phyloP scores from a whole-genome alignment of 2,888 invertebrate genomes.

The Endotricha flammealis region DNA sequence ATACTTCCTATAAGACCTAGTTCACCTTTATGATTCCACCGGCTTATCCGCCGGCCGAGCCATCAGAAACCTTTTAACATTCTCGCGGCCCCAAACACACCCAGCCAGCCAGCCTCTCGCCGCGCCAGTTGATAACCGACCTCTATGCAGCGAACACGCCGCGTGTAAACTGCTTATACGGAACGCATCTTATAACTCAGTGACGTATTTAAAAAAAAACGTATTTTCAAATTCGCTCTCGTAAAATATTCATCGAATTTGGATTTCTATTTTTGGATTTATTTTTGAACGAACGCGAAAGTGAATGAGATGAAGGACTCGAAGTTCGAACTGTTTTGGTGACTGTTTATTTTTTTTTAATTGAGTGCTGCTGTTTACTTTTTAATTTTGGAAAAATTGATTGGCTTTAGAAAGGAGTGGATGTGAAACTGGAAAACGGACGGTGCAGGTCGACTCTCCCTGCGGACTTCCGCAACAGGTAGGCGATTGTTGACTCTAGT shows the following conservation, averaged over 20 bases:
- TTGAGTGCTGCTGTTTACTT: conserved; percentile 17
- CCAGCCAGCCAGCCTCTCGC: conserved; percentile 57
- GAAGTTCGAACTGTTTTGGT: conserved; percentile 12
- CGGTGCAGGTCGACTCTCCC: conserved; percentile 53
- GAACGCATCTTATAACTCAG: conserved; percentile 14
- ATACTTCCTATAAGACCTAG: conserved; percentile 11
- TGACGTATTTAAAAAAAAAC: conserved; percentile 17
- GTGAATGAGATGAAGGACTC: conserved; percentile 22
- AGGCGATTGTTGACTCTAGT: conserved; percentile 25
- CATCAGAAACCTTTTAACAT: conserved; percentile 26
- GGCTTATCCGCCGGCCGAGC: conserved; percentile 17
- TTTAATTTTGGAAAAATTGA: conserved; percentile 17
- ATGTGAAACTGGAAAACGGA: conserved; percentile 55
- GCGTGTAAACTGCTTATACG: conserved; percentile 11
- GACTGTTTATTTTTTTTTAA: conserved; percentile 16
- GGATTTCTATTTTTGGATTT: conserved; percentile 11
- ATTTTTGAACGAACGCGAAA: conserved; percentile 11
- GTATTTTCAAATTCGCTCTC: conserved; percentile 11
- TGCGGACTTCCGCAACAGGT: conserved; percentile 56
- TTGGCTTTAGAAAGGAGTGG: conserved; percentile 32
- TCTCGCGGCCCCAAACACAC: conserved; percentile 39
- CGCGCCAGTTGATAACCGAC: conserved; percentile 61
- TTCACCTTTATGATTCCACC: conserved; percentile 19
- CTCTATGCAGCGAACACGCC: conserved; percentile 48
- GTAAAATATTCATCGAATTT: conserved; percentile 1